These are phyloP conservation scores for Halcyon leucocephala DNA, from an alignment of 2,797 vertebrate genomes.

Conservation along the genomic window DNA sequence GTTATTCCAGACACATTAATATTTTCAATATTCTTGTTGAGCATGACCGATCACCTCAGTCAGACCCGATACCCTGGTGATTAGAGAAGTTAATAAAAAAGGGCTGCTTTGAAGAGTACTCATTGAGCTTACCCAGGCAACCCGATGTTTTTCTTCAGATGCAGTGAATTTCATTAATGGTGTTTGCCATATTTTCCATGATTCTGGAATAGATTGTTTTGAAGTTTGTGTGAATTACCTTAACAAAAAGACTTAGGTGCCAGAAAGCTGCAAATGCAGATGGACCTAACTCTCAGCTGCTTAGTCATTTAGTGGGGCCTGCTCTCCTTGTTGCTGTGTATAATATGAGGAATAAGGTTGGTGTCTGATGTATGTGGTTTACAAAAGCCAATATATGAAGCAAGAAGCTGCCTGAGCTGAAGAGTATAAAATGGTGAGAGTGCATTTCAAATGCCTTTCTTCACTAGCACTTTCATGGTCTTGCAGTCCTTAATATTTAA, in stretches of 20 bases:
- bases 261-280: neutral
- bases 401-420: neutral
- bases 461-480: neutral
- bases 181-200: neutral
- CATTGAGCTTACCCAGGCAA: neutral
- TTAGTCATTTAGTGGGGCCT: slow-evolving; percentile 26
- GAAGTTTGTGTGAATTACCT: neutral
- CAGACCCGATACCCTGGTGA: neutral
- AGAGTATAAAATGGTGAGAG: neutral
- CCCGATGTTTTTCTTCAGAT: neutral
- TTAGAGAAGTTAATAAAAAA: neutral
- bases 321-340: neutral
- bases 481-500: neutral
- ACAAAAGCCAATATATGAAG: neutral
- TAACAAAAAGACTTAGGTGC: neutral
- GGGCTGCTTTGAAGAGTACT: neutral
- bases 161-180: neutral
- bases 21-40: neutral
- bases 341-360: neutral
- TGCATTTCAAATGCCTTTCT: neutral
- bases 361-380: neutral
- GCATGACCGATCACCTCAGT: neutral
- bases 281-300: neutral
- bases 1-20: neutral
- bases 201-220: neutral